Percentiles rank a stretch among this genome's conserved stretches.
These are phyloP conservation scores for Melangyna quadrimaculata DNA, from an alignment of 2,888 invertebrate genomes.

Conservation along the genomic window DNA sequence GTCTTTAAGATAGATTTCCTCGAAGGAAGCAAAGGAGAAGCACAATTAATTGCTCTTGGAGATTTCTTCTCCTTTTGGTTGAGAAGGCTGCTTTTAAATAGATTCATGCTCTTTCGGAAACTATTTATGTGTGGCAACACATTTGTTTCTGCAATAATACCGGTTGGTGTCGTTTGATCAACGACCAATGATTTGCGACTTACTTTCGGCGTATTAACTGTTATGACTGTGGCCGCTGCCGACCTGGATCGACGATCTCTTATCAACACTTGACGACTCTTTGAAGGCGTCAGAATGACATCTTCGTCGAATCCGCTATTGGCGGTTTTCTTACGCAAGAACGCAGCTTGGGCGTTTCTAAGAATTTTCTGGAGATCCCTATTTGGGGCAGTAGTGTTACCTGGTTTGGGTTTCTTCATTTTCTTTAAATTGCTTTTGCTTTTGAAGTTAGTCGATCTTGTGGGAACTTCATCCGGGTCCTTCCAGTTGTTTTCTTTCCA, in stretches of 20 bases:
- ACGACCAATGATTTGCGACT: not conserved
- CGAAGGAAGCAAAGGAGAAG: not conserved
- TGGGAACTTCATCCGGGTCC: constrained; percentile 76
- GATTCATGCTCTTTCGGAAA: constrained; percentile 48
- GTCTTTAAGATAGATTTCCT: constrained; percentile 78
- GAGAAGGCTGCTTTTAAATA: constrained; percentile 32
- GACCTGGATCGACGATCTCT: constrained; percentile 71
- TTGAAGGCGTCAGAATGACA: constrained; percentile 62
- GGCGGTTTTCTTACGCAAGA: constrained; percentile 72
- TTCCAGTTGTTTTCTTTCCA: constrained; percentile 78
- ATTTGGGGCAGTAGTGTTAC: constrained; percentile 71
- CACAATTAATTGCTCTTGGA: not conserved
- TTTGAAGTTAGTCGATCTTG: constrained; percentile 27
- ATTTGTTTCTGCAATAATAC: constrained; percentile 12
- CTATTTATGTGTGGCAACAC: not conserved
- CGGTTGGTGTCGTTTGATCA: not conserved
- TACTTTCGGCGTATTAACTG: constrained; percentile 50
- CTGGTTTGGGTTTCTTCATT: constrained; percentile 61
- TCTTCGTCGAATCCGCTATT: constrained; percentile 30
- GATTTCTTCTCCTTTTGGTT: constrained; percentile 21
- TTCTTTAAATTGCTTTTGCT: constrained; percentile 69
- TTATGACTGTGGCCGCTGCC: constrained; percentile 72
- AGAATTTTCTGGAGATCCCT: constrained; percentile 75
- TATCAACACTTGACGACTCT: constrained; percentile 62
- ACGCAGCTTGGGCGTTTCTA: constrained; percentile 74